These are phyloP conservation scores for Cebidichthys violaceus DNA, from an alignment of 2,113 vertebrate genomes.

Conservation along the genomic window DNA sequence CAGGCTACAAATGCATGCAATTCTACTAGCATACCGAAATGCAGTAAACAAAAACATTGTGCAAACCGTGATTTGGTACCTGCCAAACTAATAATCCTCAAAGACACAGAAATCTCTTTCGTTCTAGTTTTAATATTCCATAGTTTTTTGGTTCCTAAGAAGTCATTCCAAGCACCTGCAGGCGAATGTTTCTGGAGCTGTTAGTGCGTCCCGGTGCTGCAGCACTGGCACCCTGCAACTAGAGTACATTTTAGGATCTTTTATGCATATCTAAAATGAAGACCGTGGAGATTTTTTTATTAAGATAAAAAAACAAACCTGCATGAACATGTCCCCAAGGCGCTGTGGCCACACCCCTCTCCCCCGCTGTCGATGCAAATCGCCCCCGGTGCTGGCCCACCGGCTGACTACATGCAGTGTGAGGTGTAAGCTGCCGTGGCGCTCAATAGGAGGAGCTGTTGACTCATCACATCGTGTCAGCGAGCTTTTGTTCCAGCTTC, in stretches of 20 bases:
- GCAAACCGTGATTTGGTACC: slow-evolving; percentile 47
- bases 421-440: slow-evolving; percentile 46
- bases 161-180: slow-evolving; percentile 59
- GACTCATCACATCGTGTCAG: slow-evolving; percentile 50
- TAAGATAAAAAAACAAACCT: slow-evolving; percentile 30
- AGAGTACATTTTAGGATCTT: slow-evolving; percentile 46
- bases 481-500: background rate
- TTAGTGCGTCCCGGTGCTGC: slow-evolving; percentile 19
- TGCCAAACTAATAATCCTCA: slow-evolving; percentile 50
- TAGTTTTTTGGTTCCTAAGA: slow-evolving; percentile 53
- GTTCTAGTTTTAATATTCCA: slow-evolving; percentile 62
- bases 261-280: slow-evolving; percentile 57
- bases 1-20: slow-evolving; percentile 44
- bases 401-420: background rate
- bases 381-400: slow-evolving; percentile 24
- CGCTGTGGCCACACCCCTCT: slow-evolving; percentile 25
- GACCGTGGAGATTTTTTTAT: slow-evolving; percentile 50
- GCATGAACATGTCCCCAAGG: slow-evolving; percentile 43
- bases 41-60: slow-evolving; percentile 46
- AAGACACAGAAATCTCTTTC: slow-evolving; percentile 53
- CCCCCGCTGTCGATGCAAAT: slow-evolving; percentile 52
- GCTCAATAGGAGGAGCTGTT: slow-evolving; percentile 80
- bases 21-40: slow-evolving; percentile 29
- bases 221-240: slow-evolving; percentile 45
- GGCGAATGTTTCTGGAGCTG: slow-evolving; percentile 50